A percentile compares a stretch with the other conserved stretches of the same genome.
Conservation (phyloP, 1,140 invertebrate species). For the Chelonus insularis region DNA sequence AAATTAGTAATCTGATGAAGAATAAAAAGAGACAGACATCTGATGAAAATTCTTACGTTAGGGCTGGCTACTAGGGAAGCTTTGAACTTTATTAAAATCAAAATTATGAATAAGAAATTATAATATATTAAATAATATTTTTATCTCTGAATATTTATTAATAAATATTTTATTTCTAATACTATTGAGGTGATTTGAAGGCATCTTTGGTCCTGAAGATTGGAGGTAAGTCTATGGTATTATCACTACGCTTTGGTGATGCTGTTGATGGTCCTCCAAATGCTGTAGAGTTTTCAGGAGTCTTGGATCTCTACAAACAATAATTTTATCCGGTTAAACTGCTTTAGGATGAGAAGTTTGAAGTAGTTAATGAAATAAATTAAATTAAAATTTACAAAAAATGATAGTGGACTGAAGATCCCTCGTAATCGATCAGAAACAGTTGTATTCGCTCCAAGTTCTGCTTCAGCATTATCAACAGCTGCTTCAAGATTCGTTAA, state of each 20-base stretch:
- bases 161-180: neutral
- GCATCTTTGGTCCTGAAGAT: slow-evolving; percentile 1
- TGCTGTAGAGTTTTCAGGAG: slow-evolving; percentile 13
- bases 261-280: neutral
- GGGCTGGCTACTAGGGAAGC: too few species aligned
- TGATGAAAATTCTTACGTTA: too few species aligned
- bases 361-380: neutral
- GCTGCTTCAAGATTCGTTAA: slow-evolving; percentile 39
- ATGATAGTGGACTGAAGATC: slow-evolving; percentile 43
- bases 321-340: neutral
- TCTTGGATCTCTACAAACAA: slow-evolving; percentile 27
- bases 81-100: too few species aligned
- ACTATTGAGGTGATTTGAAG: neutral
- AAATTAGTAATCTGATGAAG: too few species aligned
- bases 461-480: slow-evolving; percentile 43
- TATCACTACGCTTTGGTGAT: too few species aligned
- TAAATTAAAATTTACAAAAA: slow-evolving; percentile 29
- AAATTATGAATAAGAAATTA: too few species aligned
- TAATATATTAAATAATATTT: too few species aligned
- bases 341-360: neutral
- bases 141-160: too few species aligned
- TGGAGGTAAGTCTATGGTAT: neutral
- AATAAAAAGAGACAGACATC: too few species aligned
- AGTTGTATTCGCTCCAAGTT: slow-evolving; percentile 33
- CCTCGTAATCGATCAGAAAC: slow-evolving; percentile 44